Conservation (phyloP, 1,140 invertebrate species). For the Drosophila novamexicana region DNA sequence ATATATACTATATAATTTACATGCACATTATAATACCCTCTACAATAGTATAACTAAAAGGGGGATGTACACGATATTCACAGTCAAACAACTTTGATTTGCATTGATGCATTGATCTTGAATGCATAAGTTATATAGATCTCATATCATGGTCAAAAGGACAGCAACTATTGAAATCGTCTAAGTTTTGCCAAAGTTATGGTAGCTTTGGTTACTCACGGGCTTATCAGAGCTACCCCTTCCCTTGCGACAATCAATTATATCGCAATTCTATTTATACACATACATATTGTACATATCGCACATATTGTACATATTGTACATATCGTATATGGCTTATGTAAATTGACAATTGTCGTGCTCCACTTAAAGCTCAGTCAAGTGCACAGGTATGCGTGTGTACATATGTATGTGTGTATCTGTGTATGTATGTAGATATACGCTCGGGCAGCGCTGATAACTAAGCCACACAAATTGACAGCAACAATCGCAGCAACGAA, state of each 20-base stretch:
- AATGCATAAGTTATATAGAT: too few relatives aligned
- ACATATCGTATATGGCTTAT: conserved; percentile 30
- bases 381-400: conserved; percentile 15
- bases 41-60: too few relatives aligned
- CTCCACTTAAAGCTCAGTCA: conserved; percentile 59
- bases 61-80: too few relatives aligned
- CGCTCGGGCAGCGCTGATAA: conserved; percentile 57
- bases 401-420: not conserved
- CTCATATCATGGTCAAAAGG: too few relatives aligned
- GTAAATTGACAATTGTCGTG: conserved; percentile 72
- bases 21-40: too few relatives aligned
- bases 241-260: conserved; percentile 2
- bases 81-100: too few relatives aligned
- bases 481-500: conserved; percentile 48
- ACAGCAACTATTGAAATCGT: too few relatives aligned
- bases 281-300: not conserved
- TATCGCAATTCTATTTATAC: conserved; percentile 1
- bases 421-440: conserved; percentile 30
- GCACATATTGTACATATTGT: not conserved
- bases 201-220: not conserved
- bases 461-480: conserved; percentile 58
- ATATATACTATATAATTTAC: too few relatives aligned
- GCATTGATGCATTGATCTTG: too few relatives aligned
- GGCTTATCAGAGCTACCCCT: conserved; percentile 10
- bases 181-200: too few relatives aligned